Evolutionary conservation across 2,797 vertebrate genomes (phyloP), one percentile per base, ranked within the genome.

Genomic region (Bothrops alternatus): DNA sequence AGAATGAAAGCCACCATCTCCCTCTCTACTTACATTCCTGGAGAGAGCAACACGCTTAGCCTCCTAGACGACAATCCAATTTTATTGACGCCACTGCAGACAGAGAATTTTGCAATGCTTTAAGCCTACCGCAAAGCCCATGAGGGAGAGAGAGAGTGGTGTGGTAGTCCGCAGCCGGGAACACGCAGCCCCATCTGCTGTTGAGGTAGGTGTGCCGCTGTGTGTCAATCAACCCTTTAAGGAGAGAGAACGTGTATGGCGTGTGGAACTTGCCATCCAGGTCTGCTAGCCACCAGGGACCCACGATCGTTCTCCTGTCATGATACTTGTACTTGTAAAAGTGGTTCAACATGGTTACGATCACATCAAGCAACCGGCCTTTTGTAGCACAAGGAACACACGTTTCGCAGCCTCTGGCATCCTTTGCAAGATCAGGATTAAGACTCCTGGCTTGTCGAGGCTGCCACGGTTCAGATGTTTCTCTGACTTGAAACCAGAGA

Each of bases 81-180:
- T 82, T 65, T 92, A 93, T 88, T 25, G 42, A 82, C 26, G 65
- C 91, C 47, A n/a, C 85, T 88, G 88, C 93, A 91, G 73, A 12
- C 69, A 3, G 13, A 47, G 50, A 1, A 28, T 26, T 82, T 57
- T 82, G 55, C 37, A 3, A 53, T 26, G 37, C 2, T 13, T 18
- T 58, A 37, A 57, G 26, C 11, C 20, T n/a, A 16, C 37, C 0
- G 13, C 20, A 23, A 53, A 26, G 12, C 26, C 20, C 88, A 53
- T 16, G 3, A 37, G 56, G 82, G 87, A 58, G 11, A 3, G 26
- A 1, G 60, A 3, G 6, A 7, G 47, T 4, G 1, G 47, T 4
- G 1, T 0, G 0, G 23, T 47, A 14, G 47, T 0, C 53, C 16
- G 12, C 78, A 65, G 73, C 57, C 0, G n/a, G 4, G 11, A n/a